Conservation (phyloP, 2,888 invertebrate species). For the Eupeodes luniger region DNA sequence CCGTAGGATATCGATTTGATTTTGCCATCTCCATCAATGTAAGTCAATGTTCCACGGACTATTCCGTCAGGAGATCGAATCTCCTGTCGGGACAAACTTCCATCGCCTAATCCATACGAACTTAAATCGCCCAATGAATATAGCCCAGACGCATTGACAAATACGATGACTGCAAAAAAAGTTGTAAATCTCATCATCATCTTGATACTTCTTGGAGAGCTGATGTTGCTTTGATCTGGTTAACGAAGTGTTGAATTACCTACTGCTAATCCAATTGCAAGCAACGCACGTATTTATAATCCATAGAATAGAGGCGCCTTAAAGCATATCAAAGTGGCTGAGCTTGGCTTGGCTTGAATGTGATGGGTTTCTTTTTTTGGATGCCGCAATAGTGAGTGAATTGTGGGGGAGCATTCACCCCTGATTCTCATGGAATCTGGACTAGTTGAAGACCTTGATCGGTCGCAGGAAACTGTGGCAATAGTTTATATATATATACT, state of each 20-base stretch:
- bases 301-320: conserved; percentile 6
- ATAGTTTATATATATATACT: conserved; percentile 19
- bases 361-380: conserved; percentile 30
- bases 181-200: conserved; percentile 52
- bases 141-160: conserved; percentile 42
- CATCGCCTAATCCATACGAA: conserved; percentile 51
- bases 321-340: conserved; percentile 5
- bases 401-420: conserved; percentile 49
- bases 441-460: conserved; percentile 66
- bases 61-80: conserved; percentile 77
- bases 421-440: conserved; percentile 50
- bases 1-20: conserved; percentile 79
- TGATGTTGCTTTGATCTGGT: conserved; percentile 48
- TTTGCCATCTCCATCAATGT: conserved; percentile 80
- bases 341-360: background rate
- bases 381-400: conserved; percentile 26
- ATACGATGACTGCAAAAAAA: conserved; percentile 43
- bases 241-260: conserved; percentile 61
- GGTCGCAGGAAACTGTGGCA: conserved; percentile 62
- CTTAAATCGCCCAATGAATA: conserved; percentile 44
- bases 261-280: conserved; percentile 52
- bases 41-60: conserved; percentile 80
- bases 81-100: conserved; percentile 60
- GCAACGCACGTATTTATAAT: conserved; percentile 67
- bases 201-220: conserved; percentile 21